Base-by-base conservation (phyloP, 2,797 vertebrate species). In the Sternarchorhynchus goeldii region DNA sequence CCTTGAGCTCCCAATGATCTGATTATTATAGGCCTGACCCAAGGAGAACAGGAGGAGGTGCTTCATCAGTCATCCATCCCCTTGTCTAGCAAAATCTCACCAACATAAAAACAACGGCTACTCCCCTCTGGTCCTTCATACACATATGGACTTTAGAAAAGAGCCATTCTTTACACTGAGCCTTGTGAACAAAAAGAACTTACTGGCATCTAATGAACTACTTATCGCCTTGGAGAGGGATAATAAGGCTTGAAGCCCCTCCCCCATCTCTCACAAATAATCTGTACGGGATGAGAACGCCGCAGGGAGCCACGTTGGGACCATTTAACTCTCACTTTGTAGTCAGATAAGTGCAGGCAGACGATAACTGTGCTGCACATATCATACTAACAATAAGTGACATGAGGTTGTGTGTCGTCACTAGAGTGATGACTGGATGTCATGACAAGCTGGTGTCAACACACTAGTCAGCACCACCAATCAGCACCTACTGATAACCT, bases 91-190 rank as follows among this genome's bases (percentile, higher is more conserved):
- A 62, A 69, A 32, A 36, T 12, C 58, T 82, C 65, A 77, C 72
- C 76, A 56, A 67, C 0, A 75, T 73, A 68, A 41, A 21, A 62
- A 80, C 73, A 85, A 67, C 75, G 84, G 76, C 73, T 74, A 67
- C 18, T 32, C 63, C 67, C 77, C 69, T 75, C 68, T 76, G 79
- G 83, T 45, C 78, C 77, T 70, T 86, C 89, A 92, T 93, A 91
- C 89, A 90, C 92, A 93, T 92, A 90, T 92, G 88, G 91, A 92
- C 91, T 91, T 93, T 92, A 81, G 86, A 82, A 74, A 73, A 75
- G 32, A 56, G 34, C 53, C 10, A 50, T 78, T 62, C 56, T 83
- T 83, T 59, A 81, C 75, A 78, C 81, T 83, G 84, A 76, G 76
- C 60, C 62, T 45, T 45, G 41, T 79, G 60, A 74, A 77, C 76